These are phyloP conservation scores for Sylvia borin DNA, from an alignment of 2,797 vertebrate genomes.

Conservation along the genomic window DNA sequence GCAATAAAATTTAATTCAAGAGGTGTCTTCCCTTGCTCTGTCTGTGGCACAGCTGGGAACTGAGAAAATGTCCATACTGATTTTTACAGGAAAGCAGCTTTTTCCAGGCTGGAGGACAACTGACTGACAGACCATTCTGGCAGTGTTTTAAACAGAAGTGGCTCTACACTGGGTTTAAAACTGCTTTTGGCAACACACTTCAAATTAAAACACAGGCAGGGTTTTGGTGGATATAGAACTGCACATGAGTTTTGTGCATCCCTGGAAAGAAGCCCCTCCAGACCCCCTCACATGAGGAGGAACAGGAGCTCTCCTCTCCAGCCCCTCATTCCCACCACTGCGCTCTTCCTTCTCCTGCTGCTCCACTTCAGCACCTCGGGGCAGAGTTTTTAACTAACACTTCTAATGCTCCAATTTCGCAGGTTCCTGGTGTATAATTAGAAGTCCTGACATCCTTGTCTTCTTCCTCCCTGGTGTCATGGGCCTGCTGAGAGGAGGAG, in stretches of 20 bases:
- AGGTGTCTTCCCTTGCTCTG: background rate
- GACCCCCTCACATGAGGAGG: fast-evolving
- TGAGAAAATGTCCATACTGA: background rate
- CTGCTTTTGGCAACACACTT: background rate
- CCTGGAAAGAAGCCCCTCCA: background rate
- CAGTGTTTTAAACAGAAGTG: background rate
- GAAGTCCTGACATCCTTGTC: conserved; percentile 58
- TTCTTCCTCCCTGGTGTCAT: background rate
- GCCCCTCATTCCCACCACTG: background rate
- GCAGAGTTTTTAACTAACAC: background rate
- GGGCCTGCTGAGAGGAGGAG: background rate
- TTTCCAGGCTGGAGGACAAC: background rate
- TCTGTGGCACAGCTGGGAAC: background rate
- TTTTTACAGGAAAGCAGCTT: background rate
- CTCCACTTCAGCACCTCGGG: background rate
- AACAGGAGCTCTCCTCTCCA: background rate
- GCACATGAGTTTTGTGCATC: fast-evolving
- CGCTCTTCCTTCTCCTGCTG: background rate
- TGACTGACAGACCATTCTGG: background rate
- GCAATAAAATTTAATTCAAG: background rate
- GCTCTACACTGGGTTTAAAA: background rate
- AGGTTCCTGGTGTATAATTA: conserved; percentile 43
- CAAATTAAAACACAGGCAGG: background rate
- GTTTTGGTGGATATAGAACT: background rate
- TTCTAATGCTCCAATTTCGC: background rate